A percentile compares a stretch with the other conserved stretches of the same genome.
Evolutionary conservation across 30 jellyfish, hydroid and myxozoan genomes (phyloP).

Genomic region (Catostylus mosaicus): DNA sequence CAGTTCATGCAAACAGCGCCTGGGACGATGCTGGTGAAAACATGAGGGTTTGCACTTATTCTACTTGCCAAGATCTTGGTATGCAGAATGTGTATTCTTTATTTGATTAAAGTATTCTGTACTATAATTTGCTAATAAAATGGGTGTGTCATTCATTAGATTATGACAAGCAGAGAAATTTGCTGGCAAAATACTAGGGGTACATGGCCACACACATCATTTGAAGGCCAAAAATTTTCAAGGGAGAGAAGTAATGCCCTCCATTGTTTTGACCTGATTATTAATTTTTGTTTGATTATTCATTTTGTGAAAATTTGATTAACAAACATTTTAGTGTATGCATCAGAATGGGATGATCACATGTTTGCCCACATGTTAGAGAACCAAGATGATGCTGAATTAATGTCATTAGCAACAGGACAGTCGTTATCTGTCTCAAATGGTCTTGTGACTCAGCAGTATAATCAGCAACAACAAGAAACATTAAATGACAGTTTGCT

Average conservation of each 20-base stretch:
- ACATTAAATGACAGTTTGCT: slow-evolving; percentile 72
- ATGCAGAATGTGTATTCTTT: not conserved
- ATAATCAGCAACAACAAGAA: slow-evolving; percentile 17
- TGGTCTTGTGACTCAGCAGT: slow-evolving; percentile 36
- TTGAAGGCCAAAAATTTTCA: too few species aligned
- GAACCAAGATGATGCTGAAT: slow-evolving; percentile 76
- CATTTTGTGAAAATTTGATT: too few species aligned
- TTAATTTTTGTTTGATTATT: too few species aligned
- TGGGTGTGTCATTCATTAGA: too few species aligned
- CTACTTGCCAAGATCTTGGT: slow-evolving; percentile 69
- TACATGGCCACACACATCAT: too few species aligned
- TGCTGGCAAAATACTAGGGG: too few species aligned
- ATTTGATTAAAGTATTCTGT: too few species aligned
- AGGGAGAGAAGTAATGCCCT: too few species aligned
- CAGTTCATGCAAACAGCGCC: not conserved
- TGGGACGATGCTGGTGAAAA: slow-evolving; percentile 57
- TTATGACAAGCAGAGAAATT: too few species aligned
- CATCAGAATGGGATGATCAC: slow-evolving; percentile 79
- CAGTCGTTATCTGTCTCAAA: slow-evolving; percentile 55
- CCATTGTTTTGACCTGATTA: too few species aligned
- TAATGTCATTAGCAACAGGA: slow-evolving; percentile 69
- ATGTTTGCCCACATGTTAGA: slow-evolving; percentile 79
- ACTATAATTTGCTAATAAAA: too few species aligned
- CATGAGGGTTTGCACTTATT: slow-evolving; percentile 58
- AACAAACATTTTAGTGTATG: slow-evolving; percentile 31